phyloP scores from a whole-genome alignment of 2,888 invertebrate genomes.

The Acrocera orbiculus region DNA sequence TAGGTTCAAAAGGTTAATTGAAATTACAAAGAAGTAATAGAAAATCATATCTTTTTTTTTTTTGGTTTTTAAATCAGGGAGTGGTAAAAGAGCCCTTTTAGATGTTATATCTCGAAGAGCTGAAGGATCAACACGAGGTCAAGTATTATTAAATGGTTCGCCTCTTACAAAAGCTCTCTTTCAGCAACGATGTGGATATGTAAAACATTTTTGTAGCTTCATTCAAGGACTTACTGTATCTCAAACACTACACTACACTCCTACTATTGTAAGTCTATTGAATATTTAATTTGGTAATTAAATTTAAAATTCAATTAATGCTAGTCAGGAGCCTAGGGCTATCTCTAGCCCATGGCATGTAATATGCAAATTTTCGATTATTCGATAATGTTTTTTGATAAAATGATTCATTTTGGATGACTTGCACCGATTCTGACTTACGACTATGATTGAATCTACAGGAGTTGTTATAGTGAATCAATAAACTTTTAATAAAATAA shows the following conservation, averaged over 20 bases:
- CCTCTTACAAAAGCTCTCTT: slow-evolving; percentile 65
- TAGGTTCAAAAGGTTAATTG: slow-evolving; percentile 70
- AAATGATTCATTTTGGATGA: no score
- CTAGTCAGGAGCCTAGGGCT: no score
- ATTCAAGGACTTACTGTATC: slow-evolving; percentile 75
- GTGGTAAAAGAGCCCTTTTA: slow-evolving; percentile 83
- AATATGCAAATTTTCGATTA: no score
- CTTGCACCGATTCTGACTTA: no score
- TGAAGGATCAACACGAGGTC: slow-evolving; percentile 67
- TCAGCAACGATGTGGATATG: slow-evolving; percentile 73
- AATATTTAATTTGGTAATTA: no score
- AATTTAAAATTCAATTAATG: no score
- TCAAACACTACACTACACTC: slow-evolving; percentile 66
- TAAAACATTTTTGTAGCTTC: slow-evolving; percentile 69
- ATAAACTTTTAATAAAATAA: no score
- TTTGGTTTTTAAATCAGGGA: no score
- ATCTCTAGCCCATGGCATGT: no score
- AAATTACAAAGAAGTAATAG: neutral
- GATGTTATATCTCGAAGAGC: slow-evolving; percentile 79
- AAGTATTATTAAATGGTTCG: slow-evolving; percentile 75
- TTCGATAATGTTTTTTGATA: neutral
- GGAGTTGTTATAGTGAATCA: no score
- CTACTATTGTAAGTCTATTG: slow-evolving; percentile 44
- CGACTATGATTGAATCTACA: no score
- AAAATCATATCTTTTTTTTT: neutral